Evolutionary conservation across 1,140 invertebrate genomes (phyloP), one percentile per base, ranked within the genome.

Genomic region (Drosophila auraria): DNA sequence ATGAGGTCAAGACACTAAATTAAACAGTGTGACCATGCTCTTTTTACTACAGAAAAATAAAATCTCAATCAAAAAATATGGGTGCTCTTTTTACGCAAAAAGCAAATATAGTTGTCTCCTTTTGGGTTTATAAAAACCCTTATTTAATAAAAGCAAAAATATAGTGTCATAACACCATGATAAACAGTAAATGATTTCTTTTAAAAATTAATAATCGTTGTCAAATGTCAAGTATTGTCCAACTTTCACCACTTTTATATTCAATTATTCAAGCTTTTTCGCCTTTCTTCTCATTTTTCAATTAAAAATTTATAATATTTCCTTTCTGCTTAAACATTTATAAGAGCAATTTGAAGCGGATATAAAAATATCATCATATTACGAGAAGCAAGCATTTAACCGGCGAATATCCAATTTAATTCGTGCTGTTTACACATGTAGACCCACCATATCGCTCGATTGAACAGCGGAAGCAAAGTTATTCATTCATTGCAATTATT

Each of bases 401-500:
- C 20, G 0, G 2, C 8, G 20, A 56, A 40, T 40, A 56, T 50
- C 38, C 15, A 51, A 51, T 51, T 51, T 42, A 25, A 40, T 56
- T 56, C 4, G 14, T 40, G 20, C 33, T 56, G 33, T 56, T 56
- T 56, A 40, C 54, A 56, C 54, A 17, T 53, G 27, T 23, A 50
- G 44, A 71, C 58, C 51, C 51, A 9, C 56, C 27, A 63, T 14
- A 36, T 42, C 51, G 72, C 70, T 74, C 72, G 58, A 75, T 75
- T 75, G 72, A 44, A 8, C 71, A 75, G 27, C 70, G 59, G 44
- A 75, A 50, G 42, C 70, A 38, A 36, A 75, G 38, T 75, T 64
- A 56, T 49, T 74, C 70, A 74, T 73, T 73, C 68, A 49, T 73
- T 27, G 27, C 50, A 30, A 53, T 73, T 40, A 73, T 73, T 61